These are phyloP conservation scores for Cossypha polioptera DNA, from an alignment of 2,797 vertebrate genomes.

Conservation along the genomic window DNA sequence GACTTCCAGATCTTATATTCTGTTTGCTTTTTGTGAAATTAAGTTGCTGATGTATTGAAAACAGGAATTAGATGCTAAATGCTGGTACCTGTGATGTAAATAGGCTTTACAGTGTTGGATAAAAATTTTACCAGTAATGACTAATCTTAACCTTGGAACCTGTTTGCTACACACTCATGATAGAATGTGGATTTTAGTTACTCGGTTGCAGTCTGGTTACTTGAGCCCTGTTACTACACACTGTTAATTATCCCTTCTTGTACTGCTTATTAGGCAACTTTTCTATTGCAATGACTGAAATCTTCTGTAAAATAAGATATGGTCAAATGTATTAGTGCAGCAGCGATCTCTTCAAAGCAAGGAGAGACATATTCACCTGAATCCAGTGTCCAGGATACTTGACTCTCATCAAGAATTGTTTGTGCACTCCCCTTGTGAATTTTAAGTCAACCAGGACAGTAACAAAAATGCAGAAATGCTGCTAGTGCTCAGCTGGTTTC, in stretches of 20 bases:
- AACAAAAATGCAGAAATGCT: background rate
- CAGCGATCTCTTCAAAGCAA: background rate
- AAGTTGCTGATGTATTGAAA: background rate
- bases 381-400: background rate
- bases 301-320: background rate
- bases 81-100: background rate
- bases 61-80: background rate
- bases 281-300: background rate
- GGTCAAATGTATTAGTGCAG: background rate
- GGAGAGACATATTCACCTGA: background rate
- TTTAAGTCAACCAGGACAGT: background rate
- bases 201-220: fast-evolving
- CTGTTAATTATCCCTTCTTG: background rate
- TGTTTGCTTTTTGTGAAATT: background rate
- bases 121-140: background rate
- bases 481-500: background rate
- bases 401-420: background rate
- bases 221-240: background rate
- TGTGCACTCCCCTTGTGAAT: background rate
- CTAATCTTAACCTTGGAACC: background rate
- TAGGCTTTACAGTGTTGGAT: background rate
- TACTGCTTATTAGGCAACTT: background rate
- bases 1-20: background rate
- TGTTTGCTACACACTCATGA: background rate
- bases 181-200: background rate